phyloP scores from a whole-genome alignment of 2,797 vertebrate genomes.

The Argya squamiceps region DNA sequence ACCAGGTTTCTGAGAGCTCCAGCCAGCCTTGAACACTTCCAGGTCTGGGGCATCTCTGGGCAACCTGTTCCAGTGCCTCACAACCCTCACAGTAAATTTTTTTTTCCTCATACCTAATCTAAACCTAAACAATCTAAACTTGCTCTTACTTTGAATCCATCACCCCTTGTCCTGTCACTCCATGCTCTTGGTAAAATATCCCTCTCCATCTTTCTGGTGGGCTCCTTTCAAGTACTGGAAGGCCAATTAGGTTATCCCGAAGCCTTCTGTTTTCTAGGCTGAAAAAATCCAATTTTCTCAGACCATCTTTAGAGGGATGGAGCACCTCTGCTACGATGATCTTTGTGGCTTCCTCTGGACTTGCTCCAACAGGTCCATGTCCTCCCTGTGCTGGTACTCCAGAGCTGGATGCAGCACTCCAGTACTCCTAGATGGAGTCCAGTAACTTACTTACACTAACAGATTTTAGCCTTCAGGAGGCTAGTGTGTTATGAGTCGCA shows the following conservation, averaged over 20 bases:
- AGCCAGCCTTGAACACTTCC: background rate
- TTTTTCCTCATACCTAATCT: background rate
- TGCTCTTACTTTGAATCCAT: background rate
- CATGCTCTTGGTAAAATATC: background rate
- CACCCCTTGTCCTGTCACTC: background rate
- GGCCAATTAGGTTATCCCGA: background rate
- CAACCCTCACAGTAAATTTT: background rate
- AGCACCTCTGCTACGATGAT: no score
- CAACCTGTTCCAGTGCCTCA: background rate
- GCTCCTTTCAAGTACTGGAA: background rate
- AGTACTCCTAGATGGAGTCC: background rate
- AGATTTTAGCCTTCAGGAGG: background rate
- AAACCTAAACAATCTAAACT: background rate
- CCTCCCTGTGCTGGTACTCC: background rate
- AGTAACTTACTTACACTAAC: background rate
- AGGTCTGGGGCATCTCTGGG: background rate
- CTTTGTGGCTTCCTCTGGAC: background rate
- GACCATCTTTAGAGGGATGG: no score
- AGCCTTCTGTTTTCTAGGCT: background rate
- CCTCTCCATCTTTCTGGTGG: background rate
- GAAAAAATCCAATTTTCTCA: background rate
- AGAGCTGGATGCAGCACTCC: background rate
- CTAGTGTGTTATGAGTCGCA: background rate
- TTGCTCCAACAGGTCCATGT: background rate
- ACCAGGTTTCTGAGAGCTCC: background rate